Percentiles rank a stretch among this genome's conserved stretches.
Conservation (phyloP, 2,113 vertebrate genomes). For the Mola mola region DNA sequence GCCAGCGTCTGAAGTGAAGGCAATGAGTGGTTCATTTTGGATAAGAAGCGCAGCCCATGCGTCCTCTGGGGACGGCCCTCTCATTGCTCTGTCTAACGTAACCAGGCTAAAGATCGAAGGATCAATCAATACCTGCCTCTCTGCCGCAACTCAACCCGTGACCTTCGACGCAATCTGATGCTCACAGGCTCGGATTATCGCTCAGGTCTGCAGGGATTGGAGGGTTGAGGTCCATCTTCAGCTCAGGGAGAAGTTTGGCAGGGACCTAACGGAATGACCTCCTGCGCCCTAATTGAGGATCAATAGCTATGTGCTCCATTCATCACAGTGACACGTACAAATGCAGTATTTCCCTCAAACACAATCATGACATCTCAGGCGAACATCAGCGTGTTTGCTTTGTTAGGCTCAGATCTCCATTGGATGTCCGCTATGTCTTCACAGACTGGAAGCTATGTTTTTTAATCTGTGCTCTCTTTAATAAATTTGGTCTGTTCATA, state of each 20-base stretch:
- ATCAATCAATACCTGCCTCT: slow-evolving; percentile 50
- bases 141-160: slow-evolving; percentile 11
- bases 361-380: background rate
- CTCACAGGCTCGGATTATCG: slow-evolving; percentile 33
- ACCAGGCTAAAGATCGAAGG: slow-evolving; percentile 39
- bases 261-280: slow-evolving; percentile 21
- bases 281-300: slow-evolving; percentile 30
- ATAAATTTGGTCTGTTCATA: background rate
- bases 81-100: slow-evolving; percentile 28
- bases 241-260: slow-evolving; percentile 11
- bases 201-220: slow-evolving; percentile 5
- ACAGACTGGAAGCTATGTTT: background rate
- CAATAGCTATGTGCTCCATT: slow-evolving; percentile 40
- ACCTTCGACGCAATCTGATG: slow-evolving; percentile 16
- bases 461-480: no score
- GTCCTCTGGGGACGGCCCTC: slow-evolving; percentile 25
- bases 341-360: background rate
- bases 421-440: background rate
- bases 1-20: background rate
- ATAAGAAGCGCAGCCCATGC: background rate
- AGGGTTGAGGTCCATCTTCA: slow-evolving; percentile 20
- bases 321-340: slow-evolving; percentile 10
- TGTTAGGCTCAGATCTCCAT: background rate
- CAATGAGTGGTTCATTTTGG: slow-evolving; percentile 9
- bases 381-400: background rate